These are phyloP conservation scores for Rhabdornis inornatus DNA, from an alignment of 2,113 vertebrate genomes.

Conservation along the genomic window DNA sequence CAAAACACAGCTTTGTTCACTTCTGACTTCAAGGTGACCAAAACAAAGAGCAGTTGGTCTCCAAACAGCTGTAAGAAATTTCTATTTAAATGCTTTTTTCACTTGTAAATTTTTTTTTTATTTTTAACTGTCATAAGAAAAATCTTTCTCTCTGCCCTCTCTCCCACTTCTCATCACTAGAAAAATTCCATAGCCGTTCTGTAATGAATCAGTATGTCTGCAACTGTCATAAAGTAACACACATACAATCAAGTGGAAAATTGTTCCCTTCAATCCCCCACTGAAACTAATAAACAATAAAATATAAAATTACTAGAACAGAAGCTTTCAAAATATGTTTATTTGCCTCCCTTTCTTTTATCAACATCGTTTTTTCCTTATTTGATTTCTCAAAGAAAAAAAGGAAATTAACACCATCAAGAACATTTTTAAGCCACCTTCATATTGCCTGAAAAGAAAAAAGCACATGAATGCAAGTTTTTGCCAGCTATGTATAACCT, in stretches of 20 bases:
- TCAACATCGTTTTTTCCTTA: not conserved
- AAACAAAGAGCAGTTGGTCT: not conserved
- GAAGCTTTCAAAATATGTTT: not conserved
- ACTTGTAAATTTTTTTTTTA: not conserved
- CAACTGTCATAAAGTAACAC: not conserved
- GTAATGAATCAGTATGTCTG: not conserved
- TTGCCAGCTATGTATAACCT: not conserved
- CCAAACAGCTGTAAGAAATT: not conserved
- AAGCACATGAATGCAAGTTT: not conserved
- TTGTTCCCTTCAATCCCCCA: not conserved
- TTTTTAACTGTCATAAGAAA: slow-evolving; percentile 8
- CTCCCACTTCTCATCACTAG: not conserved
- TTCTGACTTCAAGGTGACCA: not conserved
- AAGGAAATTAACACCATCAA: not conserved
- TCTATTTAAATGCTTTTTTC: not conserved
- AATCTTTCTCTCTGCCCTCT: not conserved
- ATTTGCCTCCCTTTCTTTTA: not conserved
- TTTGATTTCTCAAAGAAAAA: not conserved
- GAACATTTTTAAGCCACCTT: not conserved
- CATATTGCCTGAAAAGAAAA: not conserved
- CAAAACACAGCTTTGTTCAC: not conserved
- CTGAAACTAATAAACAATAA: not conserved
- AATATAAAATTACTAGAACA: not conserved
- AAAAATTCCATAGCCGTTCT: not conserved
- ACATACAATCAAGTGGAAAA: not conserved